Evolutionary conservation across 2,888 invertebrate genomes (phyloP).

Genomic region (Acronicta alni): DNA sequence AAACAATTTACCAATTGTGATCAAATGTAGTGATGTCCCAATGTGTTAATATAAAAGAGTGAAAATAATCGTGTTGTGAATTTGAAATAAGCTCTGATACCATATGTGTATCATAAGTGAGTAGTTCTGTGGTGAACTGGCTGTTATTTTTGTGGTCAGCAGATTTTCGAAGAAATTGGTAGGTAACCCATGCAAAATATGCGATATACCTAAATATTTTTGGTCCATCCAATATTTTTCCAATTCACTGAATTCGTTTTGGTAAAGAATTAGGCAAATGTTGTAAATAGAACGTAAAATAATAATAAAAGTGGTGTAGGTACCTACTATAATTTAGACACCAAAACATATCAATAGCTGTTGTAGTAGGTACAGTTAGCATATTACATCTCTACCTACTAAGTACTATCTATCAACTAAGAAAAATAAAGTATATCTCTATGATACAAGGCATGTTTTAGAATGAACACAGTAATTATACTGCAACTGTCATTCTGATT

Average conservation of each 20-base stretch:
- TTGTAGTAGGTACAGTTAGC: neutral
- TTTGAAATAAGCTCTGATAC: constrained; percentile 15
- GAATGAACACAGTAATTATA: no score
- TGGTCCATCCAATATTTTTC: neutral
- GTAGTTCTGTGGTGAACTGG: constrained; percentile 11
- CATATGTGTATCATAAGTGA: constrained; percentile 45
- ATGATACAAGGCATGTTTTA: no score
- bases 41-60: constrained; percentile 29
- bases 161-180: neutral
- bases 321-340: no score
- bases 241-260: neutral
- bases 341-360: constrained; percentile 40
- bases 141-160: neutral
- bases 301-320: no score
- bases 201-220: neutral
- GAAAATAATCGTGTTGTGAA: constrained; percentile 42
- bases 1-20: constrained; percentile 18
- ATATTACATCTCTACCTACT: no score
- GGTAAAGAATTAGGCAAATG: no score
- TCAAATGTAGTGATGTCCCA: constrained; percentile 32
- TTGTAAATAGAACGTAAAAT: no score
- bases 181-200: neutral
- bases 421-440: no score
- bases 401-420: no score
- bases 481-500: no score